Conservation (phyloP, 2,888 invertebrate species). For the Amiota minor region DNA sequence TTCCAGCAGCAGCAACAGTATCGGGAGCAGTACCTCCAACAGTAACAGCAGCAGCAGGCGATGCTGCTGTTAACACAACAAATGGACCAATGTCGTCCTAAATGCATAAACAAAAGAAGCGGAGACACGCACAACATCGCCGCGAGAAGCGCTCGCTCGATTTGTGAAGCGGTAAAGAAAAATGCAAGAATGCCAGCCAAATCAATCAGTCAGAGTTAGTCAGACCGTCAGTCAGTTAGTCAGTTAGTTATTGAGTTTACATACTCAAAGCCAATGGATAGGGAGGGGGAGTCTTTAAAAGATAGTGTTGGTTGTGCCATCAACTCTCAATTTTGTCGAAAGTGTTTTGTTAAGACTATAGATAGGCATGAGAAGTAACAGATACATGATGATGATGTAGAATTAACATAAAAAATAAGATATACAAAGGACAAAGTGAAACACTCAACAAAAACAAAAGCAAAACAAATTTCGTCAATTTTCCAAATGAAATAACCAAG, state of each 20-base stretch:
- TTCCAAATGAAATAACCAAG: not conserved
- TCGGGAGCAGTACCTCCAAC: constrained; percentile 44
- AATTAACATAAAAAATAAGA: too few relatives aligned
- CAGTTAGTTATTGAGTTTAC: too few relatives aligned
- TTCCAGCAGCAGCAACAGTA: constrained; percentile 41
- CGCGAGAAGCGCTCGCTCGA: not conserved
- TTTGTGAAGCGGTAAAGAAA: constrained; percentile 15
- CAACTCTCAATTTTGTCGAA: too few relatives aligned
- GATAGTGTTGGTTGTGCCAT: too few relatives aligned
- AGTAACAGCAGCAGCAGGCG: constrained; percentile 37
- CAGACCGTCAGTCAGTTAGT: too few relatives aligned
- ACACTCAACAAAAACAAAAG: not conserved
- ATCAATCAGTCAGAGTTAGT: too few relatives aligned
- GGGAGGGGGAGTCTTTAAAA: too few relatives aligned
- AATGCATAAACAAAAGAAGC: constrained; percentile 47
- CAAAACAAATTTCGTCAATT: too few relatives aligned
- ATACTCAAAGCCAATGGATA: too few relatives aligned
- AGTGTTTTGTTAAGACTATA: too few relatives aligned
- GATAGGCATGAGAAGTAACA: too few relatives aligned
- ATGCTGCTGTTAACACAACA: constrained; percentile 55
- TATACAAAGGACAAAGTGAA: constrained; percentile 12
- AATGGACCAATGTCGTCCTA: constrained; percentile 70
- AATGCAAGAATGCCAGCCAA: not conserved
- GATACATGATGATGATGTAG: too few relatives aligned
- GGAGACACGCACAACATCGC: constrained; percentile 23